These are phyloP conservation scores for Symphodus melops DNA, from an alignment of 2,113 vertebrate genomes.

Conservation along the genomic window DNA sequence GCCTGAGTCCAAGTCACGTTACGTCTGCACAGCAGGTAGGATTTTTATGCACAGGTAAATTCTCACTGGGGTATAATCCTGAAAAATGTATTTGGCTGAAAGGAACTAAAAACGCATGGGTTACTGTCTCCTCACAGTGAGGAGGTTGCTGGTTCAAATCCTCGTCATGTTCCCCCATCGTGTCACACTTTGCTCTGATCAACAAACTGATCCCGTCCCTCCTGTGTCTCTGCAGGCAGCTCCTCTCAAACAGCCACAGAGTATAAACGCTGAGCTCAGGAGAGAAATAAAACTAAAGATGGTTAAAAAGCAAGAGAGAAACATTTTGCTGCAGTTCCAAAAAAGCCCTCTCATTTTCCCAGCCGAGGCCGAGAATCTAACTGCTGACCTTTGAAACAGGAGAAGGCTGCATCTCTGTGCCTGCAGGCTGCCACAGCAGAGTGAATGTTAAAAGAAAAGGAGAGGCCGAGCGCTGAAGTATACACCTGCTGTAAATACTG, in stretches of 20 bases:
- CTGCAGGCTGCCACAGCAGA: constrained; percentile 17
- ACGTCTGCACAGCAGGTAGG: too few species aligned
- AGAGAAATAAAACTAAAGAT: constrained; percentile 8
- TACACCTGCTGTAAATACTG: constrained; percentile 3
- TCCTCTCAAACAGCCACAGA: not conserved
- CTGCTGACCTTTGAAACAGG: constrained; percentile 39
- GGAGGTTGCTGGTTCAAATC: too few species aligned
- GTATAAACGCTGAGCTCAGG: not conserved
- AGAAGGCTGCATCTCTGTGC: constrained; percentile 17
- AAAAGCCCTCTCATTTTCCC: not conserved
- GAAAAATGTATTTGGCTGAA: too few species aligned
- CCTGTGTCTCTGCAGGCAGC: not conserved
- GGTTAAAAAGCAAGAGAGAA: constrained; percentile 7
- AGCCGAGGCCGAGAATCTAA: constrained; percentile 11
- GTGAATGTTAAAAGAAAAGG: not conserved
- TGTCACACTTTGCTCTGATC: not conserved
- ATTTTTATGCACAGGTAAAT: too few species aligned
- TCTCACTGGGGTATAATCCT: too few species aligned
- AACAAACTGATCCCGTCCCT: not conserved
- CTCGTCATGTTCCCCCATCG: too few species aligned
- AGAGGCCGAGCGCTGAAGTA: not conserved
- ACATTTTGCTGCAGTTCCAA: constrained; percentile 4
- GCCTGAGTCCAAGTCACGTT: too few species aligned
- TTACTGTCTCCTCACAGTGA: too few species aligned
- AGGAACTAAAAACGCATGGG: too few species aligned